phyloP scores from a whole-genome alignment of 2,888 invertebrate genomes.

The Zele albiditarsus region DNA sequence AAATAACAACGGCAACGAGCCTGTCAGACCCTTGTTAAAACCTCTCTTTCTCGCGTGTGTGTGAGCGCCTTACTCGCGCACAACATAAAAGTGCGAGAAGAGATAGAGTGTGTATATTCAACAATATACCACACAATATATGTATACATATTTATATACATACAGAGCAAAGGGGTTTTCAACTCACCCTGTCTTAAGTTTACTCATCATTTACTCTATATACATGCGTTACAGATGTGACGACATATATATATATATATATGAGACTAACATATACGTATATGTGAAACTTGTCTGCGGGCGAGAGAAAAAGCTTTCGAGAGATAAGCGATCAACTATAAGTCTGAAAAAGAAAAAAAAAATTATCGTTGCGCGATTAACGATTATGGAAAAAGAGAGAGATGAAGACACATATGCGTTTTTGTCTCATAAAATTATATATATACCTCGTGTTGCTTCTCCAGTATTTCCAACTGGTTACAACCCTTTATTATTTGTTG shows the following conservation, averaged over 20 bases:
- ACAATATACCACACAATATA: constrained; percentile 26
- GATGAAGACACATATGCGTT: not conserved
- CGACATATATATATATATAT: constrained; percentile 13
- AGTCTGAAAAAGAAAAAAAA: not conserved
- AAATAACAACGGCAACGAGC: constrained; percentile 72
- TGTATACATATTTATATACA: constrained; percentile 7
- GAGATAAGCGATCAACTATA: constrained; percentile 3
- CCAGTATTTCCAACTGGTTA: not conserved
- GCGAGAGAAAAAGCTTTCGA: constrained; percentile 10
- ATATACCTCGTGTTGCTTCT: not conserved
- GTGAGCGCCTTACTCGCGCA: constrained; percentile 20
- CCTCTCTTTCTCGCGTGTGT: constrained; percentile 34
- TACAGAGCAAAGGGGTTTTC: constrained; percentile 33
- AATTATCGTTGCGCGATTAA: constrained; percentile 9
- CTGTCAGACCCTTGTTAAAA: constrained; percentile 72
- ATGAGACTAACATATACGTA: too few species aligned
- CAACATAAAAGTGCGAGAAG: constrained; percentile 13
- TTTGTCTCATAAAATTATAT: constrained; percentile 7
- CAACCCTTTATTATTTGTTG: constrained; percentile 16
- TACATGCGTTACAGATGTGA: constrained; percentile 26
- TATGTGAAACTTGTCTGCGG: constrained; percentile 5
- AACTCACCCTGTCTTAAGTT: constrained; percentile 33
- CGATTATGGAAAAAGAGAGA: constrained; percentile 14
- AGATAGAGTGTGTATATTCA: constrained; percentile 9
- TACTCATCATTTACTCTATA: not conserved